Base-by-base conservation (phyloP, 2,113 vertebrate species). In the Phaetusa simplex region DNA sequence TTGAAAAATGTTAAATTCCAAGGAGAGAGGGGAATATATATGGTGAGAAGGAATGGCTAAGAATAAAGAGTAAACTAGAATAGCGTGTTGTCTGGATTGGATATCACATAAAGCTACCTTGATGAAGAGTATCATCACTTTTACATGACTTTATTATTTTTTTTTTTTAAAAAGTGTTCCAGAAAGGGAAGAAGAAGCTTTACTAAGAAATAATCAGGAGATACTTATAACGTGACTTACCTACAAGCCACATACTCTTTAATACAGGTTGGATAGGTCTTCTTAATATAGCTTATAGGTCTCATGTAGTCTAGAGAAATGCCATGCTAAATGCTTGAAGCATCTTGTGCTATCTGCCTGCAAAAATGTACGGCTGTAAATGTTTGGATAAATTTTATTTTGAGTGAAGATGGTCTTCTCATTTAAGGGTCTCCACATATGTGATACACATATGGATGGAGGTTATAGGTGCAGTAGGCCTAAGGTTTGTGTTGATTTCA, bases 1-100 rank as follows among this genome's bases (percentile, higher is more conserved):
- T 7, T 95, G 56, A 86, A 86, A 92, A 89, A 40, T 38, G 32
- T 14, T 62, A 81, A 91, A 82, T 82, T 20, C 14, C 17, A 64
- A 69, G 30, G 40, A 66, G 21, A 43, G 30, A 56, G 11, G 3
- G 30, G 27, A 83, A 16, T 83, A 77, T 18, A 8, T 52, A 15
- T 49, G 50, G 9, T 42, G 8, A 77, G 45, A 88, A 76, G 12
- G 47, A 64, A 38, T 47, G 53, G 50, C 47, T 76, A 62, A 80
- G 47, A 80, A 76, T 61, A 58, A 45, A 88, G 42, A 73, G 13
- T 69, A 49, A 84, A 42, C 24, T 42, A 52, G n/a, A n/a, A 45
- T 83, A 52, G 42, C n/a, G 3, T 52, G 5, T 58, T 79, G 17
- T 24, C 43, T 93, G 36, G 17, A 29, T 53, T 73, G 42, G 30